Evolutionary conservation across 2,797 vertebrate species (phyloP).

Genomic region (Gymnopithys bicolor): DNA sequence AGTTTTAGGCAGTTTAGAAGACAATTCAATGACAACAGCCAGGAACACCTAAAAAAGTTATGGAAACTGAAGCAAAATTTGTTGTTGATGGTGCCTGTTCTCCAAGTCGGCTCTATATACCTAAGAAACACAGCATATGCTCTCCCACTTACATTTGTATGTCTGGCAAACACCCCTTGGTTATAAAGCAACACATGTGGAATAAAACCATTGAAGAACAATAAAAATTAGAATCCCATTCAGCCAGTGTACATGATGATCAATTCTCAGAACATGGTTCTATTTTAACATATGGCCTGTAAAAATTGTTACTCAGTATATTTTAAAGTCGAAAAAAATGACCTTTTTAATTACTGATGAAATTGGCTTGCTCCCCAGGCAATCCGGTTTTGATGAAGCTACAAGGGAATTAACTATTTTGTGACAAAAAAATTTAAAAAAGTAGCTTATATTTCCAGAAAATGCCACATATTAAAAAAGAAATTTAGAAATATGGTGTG

Average conservation of each 20-base stretch:
- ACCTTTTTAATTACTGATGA: constrained; percentile 56
- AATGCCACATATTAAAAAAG: neutral
- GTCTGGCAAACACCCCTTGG: neutral
- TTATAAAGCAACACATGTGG: neutral
- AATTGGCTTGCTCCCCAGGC: constrained; percentile 58
- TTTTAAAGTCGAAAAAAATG: constrained; percentile 41
- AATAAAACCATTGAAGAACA: neutral
- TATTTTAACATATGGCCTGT: constrained; percentile 45
- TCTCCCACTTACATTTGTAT: neutral
- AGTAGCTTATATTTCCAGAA: neutral
- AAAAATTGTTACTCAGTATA: constrained; percentile 3
- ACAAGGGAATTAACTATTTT: constrained; percentile 7
- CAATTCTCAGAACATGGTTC: neutral
- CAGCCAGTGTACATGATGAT: constrained; percentile 16
- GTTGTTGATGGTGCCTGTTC: neutral
- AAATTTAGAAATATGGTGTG: neutral
- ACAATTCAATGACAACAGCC: neutral
- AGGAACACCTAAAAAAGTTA: neutral
- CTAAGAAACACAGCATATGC: neutral
- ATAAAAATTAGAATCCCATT: constrained; percentile 20
- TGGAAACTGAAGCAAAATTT: neutral
- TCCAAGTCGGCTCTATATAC: neutral
- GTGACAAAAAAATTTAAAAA: neutral
- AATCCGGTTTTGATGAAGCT: constrained; percentile 24
- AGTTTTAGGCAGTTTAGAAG: neutral